These are phyloP conservation scores for Autographa pulchrina DNA, from an alignment of 2,888 invertebrate genomes.

Conservation along the genomic window DNA sequence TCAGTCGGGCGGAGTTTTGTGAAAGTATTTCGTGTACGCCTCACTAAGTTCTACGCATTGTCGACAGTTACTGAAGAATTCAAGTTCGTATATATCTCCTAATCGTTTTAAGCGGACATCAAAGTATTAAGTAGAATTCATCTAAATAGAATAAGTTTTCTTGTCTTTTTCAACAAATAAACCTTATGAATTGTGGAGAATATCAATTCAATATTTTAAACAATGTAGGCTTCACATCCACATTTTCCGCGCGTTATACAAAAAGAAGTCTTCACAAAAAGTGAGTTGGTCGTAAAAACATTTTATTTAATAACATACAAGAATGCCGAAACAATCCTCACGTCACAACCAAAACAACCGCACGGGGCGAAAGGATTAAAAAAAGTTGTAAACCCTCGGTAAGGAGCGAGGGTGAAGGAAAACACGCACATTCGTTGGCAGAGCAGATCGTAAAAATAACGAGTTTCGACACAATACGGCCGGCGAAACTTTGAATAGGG, in stretches of 20 bases:
- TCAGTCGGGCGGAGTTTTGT: neutral
- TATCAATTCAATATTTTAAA: neutral
- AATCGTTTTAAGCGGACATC: constrained; percentile 4
- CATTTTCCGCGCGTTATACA: neutral
- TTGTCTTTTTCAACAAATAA: neutral
- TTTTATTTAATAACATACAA: constrained; percentile 31
- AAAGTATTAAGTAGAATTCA: neutral
- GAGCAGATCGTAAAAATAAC: constrained; percentile 63
- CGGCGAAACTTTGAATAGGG: constrained; percentile 59
- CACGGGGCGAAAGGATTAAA: constrained; percentile 54
- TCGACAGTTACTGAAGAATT: neutral
- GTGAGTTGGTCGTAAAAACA: neutral
- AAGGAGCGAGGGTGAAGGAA: constrained; percentile 41
- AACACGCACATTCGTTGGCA: constrained; percentile 58
- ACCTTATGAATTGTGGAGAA: neutral
- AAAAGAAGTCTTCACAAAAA: neutral
- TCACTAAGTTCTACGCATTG: neutral
- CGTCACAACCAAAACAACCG: constrained; percentile 30
- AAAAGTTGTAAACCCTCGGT: constrained; percentile 51
- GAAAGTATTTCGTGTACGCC: neutral
- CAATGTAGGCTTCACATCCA: neutral
- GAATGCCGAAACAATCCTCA: constrained; percentile 19
- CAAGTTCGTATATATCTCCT: neutral
- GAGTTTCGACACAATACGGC: constrained; percentile 63
- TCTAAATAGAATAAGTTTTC: neutral